A percentile compares a stretch with the other conserved stretches of the same genome.
Evolutionary conservation across 2,888 invertebrate species (phyloP).

Genomic region (Kryphioiulus occultus): DNA sequence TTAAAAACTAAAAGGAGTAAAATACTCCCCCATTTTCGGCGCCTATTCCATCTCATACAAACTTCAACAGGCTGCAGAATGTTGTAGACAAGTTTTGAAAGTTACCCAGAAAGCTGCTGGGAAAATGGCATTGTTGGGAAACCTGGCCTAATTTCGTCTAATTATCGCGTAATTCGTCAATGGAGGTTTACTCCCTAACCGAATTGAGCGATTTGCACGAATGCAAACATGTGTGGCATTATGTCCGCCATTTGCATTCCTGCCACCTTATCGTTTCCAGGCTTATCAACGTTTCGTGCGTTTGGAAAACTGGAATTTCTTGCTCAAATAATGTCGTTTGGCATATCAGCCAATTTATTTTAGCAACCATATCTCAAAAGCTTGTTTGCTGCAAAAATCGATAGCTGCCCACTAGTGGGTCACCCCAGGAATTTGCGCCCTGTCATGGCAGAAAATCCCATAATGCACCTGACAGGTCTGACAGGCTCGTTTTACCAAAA

Average conservation of each 20-base stretch:
- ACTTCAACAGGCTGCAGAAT: neutral
- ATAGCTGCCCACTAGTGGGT: too few relatives aligned
- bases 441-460: too few relatives aligned
- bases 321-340: neutral
- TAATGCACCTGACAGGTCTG: too few relatives aligned
- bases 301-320: neutral
- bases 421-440: too few relatives aligned
- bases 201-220: neutral
- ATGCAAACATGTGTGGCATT: neutral
- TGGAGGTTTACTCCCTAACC: neutral
- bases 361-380: neutral
- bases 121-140: neutral
- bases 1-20: too few relatives aligned
- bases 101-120: too few relatives aligned
- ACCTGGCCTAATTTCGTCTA: neutral
- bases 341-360: too few relatives aligned
- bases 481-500: too few relatives aligned
- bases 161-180: neutral
- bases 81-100: too few relatives aligned
- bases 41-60: too few relatives aligned
- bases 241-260: neutral
- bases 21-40: too few relatives aligned
- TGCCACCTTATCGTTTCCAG: neutral
- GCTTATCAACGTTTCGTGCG: neutral
- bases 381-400: neutral